Evolutionary conservation across 2,113 vertebrate species (phyloP).

Genomic region (Pangasianodon gigas): DNA sequence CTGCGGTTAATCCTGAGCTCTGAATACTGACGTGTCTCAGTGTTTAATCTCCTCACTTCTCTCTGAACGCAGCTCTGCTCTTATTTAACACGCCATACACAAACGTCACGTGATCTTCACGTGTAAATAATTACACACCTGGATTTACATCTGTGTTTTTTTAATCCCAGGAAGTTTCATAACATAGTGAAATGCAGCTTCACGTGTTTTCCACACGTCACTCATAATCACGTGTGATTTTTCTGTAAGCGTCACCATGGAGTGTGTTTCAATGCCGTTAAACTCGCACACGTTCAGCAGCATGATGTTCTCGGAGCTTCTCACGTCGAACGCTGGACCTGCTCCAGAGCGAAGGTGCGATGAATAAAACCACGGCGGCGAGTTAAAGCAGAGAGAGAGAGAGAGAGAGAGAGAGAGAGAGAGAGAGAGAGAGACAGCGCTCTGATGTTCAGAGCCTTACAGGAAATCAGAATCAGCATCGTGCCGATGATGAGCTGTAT

Average conservation of each 20-base stretch:
- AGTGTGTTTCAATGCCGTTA: too few relatives aligned
- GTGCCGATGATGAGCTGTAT: background rate
- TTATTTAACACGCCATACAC: background rate
- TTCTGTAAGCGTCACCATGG: background rate
- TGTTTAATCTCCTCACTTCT: background rate
- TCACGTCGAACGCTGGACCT: background rate
- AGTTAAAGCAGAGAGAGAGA: background rate
- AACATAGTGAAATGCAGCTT: too few relatives aligned
- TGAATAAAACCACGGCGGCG: background rate
- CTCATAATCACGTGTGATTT: background rate
- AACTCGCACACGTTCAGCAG: too few relatives aligned
- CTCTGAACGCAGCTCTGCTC: too few relatives aligned
- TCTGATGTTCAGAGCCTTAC: slow-evolving; percentile 4
- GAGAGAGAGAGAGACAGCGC: background rate
- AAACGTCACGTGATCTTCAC: too few relatives aligned
- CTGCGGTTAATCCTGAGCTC: background rate
- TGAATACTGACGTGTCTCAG: background rate
- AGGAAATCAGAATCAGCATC: background rate
- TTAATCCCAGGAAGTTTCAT: too few relatives aligned
- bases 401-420: background rate
- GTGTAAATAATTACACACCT: too few relatives aligned
- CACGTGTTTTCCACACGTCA: too few relatives aligned
- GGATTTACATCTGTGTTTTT: too few relatives aligned
- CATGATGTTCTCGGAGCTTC: background rate
- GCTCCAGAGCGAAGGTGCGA: background rate